phyloP scores from a whole-genome alignment of 2,113 vertebrate species.

The Australoheros scitulus region DNA sequence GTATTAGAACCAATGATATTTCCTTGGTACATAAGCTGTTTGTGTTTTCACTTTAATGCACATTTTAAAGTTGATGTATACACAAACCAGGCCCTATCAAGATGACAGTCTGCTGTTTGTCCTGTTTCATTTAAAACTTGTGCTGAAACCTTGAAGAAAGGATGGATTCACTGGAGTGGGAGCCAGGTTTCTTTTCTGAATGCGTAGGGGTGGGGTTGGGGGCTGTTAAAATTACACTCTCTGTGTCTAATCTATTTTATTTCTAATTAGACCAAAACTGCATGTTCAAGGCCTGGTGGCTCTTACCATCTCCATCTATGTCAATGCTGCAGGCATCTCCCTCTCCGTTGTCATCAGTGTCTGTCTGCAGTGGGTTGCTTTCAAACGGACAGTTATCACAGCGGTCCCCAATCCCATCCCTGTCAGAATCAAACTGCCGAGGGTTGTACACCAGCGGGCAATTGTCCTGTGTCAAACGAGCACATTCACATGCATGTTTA shows the following conservation, averaged over 20 bases:
- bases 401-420: slow-evolving; percentile 92
- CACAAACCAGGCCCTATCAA: no score
- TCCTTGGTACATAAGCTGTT: not conserved
- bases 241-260: not conserved
- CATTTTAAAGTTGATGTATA: no score
- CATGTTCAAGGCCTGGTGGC: not conserved
- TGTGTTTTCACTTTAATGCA: no score
- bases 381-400: slow-evolving; percentile 97
- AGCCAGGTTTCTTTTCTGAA: no score
- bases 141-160: no score
- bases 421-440: slow-evolving; percentile 92
- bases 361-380: slow-evolving; percentile 91
- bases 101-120: no score
- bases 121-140: no score
- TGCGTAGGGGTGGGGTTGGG: no score
- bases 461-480: slow-evolving; percentile 86
- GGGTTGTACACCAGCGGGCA: slow-evolving; percentile 95
- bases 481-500: not conserved
- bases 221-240: no score
- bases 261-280: not conserved
- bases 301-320: slow-evolving; percentile 94
- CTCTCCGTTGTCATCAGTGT: slow-evolving; percentile 92
- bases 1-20: not conserved
- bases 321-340: slow-evolving; percentile 95
- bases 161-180: no score